Evolutionary conservation across 2,888 invertebrate genomes (phyloP).

Genomic region (Habroteleia sp.): DNA sequence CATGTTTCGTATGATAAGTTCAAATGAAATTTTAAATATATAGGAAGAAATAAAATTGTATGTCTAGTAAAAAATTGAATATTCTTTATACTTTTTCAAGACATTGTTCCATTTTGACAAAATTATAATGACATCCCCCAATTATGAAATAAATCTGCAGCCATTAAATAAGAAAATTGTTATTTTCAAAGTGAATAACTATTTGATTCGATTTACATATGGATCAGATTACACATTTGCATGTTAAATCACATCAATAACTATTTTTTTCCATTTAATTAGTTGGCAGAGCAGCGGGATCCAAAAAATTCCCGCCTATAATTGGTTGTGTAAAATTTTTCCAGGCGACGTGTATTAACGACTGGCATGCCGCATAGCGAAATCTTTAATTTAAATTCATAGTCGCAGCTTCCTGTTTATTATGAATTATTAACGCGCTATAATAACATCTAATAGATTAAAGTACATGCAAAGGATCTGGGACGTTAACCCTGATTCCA

Average conservation of each 20-base stretch:
- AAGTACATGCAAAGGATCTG: conserved; percentile 6
- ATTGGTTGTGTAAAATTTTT: conserved; percentile 36
- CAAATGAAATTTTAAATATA: too few relatives aligned
- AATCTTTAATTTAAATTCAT: conserved; percentile 61
- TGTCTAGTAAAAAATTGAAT: too few relatives aligned
- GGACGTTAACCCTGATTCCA: conserved; percentile 28
- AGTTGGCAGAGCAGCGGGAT: conserved; percentile 16
- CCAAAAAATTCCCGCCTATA: conserved; percentile 16
- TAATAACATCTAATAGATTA: conserved; percentile 54
- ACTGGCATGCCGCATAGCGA: conserved; percentile 10
- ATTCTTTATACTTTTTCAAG: too few relatives aligned
- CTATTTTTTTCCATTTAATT: conserved; percentile 40
- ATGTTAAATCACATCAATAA: conserved; percentile 44
- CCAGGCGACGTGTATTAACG: conserved; percentile 19
- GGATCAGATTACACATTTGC: conserved; percentile 33
- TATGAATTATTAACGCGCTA: conserved; percentile 55
- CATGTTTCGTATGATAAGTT: too few relatives aligned
- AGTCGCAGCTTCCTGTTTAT: conserved; percentile 56
- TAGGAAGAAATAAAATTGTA: too few relatives aligned
- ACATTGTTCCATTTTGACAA: too few relatives aligned
- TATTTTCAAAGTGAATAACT: conserved; percentile 16
- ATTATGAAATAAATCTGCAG: not conserved
- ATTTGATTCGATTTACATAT: conserved; percentile 24
- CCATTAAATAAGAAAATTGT: not conserved
- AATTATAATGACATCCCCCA: too few relatives aligned